These are phyloP conservation scores for Spisula subtruncata DNA, from an alignment of 2,888 invertebrate genomes.

Conservation along the genomic window DNA sequence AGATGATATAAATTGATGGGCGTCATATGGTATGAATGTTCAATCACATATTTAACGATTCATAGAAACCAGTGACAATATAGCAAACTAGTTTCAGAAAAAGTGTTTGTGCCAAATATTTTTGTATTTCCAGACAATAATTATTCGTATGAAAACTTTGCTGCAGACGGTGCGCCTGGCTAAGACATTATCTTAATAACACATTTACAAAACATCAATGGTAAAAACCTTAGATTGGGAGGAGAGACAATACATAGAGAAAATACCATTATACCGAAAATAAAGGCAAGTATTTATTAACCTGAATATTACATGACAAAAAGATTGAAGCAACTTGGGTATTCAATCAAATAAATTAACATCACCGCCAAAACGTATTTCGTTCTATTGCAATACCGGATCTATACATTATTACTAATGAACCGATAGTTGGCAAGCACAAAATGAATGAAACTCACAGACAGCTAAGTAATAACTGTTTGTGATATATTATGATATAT, in stretches of 20 bases:
- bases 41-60: background rate
- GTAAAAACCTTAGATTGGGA: background rate
- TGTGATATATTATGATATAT: no score
- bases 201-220: background rate
- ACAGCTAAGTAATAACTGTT: no score
- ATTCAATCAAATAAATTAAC: background rate
- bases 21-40: background rate
- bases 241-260: background rate
- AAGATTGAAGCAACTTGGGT: background rate
- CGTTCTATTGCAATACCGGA: background rate
- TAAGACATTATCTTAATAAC: background rate
- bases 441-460: background rate
- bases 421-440: background rate
- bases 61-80: background rate
- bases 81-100: background rate
- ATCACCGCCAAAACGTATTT: background rate
- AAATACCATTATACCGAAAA: background rate
- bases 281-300: background rate
- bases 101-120: background rate
- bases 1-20: background rate
- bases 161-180: background rate
- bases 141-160: background rate
- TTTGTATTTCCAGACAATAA: background rate
- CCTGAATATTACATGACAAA: background rate
- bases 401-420: background rate